Evolutionary conservation across 1,140 invertebrate species (phyloP).

Genomic region (Paracyclopina nana): DNA sequence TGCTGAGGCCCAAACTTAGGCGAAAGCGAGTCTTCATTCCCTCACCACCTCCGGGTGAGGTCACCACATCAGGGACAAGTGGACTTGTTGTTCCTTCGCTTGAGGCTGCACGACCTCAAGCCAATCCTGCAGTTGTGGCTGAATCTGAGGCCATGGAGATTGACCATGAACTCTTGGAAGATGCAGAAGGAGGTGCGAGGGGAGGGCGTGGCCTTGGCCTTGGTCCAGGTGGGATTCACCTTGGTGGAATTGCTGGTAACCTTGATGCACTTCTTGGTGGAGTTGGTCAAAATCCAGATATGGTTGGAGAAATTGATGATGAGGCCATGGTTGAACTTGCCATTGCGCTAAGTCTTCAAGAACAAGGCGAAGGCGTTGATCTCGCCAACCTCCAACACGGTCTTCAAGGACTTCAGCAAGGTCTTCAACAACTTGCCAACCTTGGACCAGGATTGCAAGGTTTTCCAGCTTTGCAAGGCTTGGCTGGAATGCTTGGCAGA

Average conservation of each 20-base stretch:
- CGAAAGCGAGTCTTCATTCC: constrained; percentile 56
- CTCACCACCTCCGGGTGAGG: constrained; percentile 39
- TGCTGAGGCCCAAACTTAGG: constrained; percentile 50
- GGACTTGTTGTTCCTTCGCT: neutral
- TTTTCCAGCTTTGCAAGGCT: constrained; percentile 22
- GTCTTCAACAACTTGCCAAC: constrained; percentile 28
- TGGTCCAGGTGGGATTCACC: constrained; percentile 12
- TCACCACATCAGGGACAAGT: too few species aligned
- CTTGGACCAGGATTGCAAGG: constrained; percentile 31
- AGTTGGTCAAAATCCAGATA: constrained; percentile 19
- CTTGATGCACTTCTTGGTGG: constrained; percentile 7
- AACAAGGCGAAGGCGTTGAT: constrained; percentile 32
- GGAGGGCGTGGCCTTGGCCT: neutral
- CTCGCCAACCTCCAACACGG: constrained; percentile 23
- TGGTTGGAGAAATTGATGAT: constrained; percentile 76
- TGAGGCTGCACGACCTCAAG: neutral
- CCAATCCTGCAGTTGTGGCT: neutral
- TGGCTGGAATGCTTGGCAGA: constrained; percentile 19
- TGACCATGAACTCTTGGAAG: neutral
- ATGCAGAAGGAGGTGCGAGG: neutral
- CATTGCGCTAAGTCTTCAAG: constrained; percentile 73
- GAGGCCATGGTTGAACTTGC: constrained; percentile 90
- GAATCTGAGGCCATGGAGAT: neutral
- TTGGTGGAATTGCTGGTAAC: constrained; percentile 15
- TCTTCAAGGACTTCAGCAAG: constrained; percentile 31